Evolutionary conservation across 2,888 invertebrate species (phyloP).

Genomic region (Amblyjoppa proteus): DNA sequence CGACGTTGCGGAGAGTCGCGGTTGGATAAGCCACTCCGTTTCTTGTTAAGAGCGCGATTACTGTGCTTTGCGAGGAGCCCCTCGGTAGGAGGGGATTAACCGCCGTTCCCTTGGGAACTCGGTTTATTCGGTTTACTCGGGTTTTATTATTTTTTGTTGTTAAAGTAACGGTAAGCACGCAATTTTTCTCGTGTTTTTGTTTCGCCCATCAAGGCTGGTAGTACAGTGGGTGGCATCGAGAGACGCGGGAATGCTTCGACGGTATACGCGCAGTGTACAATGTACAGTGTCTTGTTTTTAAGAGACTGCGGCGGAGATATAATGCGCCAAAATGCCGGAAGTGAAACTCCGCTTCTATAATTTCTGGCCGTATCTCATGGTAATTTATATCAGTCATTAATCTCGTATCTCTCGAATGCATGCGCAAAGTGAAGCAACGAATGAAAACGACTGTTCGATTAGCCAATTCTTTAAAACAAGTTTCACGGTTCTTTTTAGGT

Average conservation of each 20-base stretch:
- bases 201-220: no score
- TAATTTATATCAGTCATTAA: no score
- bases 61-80: constrained; percentile 8
- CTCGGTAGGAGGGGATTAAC: constrained; percentile 26
- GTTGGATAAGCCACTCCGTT: neutral
- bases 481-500: neutral
- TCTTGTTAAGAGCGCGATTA: constrained; percentile 29
- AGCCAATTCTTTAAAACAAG: neutral
- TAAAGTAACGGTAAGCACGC: constrained; percentile 38
- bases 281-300: no score
- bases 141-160: constrained; percentile 44
- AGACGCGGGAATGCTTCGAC: no score
- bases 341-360: no score
- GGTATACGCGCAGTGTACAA: no score
- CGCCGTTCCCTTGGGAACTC: constrained; percentile 37
- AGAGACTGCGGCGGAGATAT: no score
- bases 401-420: no score
- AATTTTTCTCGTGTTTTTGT: neutral
- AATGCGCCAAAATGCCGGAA: no score
- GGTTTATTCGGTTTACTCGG: constrained; percentile 27
- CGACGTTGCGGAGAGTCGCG: neutral
- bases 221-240: no score
- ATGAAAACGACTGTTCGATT: constrained; percentile 7
- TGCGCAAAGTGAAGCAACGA: neutral
- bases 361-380: no score